Percentiles rank a stretch among this genome's conserved stretches.
Conservation (phyloP, 2,113 vertebrate genomes). For the Candoia aspera region DNA sequence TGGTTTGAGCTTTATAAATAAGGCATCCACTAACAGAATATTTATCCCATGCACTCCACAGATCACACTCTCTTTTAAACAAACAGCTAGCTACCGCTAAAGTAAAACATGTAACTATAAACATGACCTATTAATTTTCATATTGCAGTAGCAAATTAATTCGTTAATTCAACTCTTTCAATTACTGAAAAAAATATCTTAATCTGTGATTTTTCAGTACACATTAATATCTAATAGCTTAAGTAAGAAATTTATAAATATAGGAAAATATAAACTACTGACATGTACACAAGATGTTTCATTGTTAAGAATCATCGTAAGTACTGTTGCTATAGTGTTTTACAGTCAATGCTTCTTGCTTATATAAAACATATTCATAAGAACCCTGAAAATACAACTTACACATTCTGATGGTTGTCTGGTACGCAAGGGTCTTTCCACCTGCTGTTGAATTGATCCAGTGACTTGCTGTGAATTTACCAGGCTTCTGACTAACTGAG, state of each 20-base stretch:
- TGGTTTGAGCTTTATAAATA: not conserved
- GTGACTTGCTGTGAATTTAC: constrained; percentile 88
- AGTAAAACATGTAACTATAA: constrained; percentile 10
- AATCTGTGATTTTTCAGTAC: constrained; percentile 26
- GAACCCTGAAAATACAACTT: constrained; percentile 68
- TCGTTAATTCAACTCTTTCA: constrained; percentile 26
- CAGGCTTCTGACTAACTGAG: constrained; percentile 84
- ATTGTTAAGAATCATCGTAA: not conserved
- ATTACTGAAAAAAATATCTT: not conserved
- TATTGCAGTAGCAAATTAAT: not conserved
- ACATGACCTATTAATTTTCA: constrained; percentile 18
- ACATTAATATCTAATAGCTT: constrained; percentile 3
- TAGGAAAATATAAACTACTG: not conserved
- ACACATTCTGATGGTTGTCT: constrained; percentile 94
- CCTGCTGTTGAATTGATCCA: constrained; percentile 75
- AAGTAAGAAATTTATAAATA: not conserved
- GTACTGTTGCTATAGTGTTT: not conserved
- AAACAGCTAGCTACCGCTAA: not conserved
- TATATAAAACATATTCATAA: constrained; percentile 19
- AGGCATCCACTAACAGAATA: not conserved
- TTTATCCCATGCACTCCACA: not conserved
- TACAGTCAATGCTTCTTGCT: not conserved
- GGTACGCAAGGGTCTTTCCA: constrained; percentile 80
- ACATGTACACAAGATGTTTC: not conserved
- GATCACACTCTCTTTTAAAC: not conserved